These are phyloP conservation scores for Sympetrum striolatum DNA, from an alignment of 2,888 invertebrate genomes.

Conservation along the genomic window DNA sequence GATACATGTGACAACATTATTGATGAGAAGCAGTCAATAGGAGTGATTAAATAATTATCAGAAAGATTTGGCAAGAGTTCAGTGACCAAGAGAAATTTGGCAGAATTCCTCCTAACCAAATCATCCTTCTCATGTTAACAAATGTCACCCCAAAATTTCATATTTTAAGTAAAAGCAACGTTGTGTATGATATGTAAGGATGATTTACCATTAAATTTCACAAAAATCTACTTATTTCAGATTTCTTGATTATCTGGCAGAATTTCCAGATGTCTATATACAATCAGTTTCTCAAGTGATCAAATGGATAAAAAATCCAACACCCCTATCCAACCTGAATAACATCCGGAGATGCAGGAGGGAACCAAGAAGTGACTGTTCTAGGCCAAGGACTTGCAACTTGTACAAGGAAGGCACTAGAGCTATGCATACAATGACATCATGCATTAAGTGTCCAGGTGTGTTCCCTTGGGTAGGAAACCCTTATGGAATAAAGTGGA, in stretches of 20 bases:
- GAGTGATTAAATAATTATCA: too few species aligned
- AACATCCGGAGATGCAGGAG: conserved; percentile 53
- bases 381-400: conserved; percentile 51
- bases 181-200: too few species aligned
- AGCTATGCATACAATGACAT: conserved; percentile 60
- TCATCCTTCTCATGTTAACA: too few species aligned
- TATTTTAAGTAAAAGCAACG: too few species aligned
- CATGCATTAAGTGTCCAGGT: conserved; percentile 63
- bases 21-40: too few species aligned
- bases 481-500: conserved; percentile 58
- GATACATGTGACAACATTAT: too few species aligned
- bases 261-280: conserved; percentile 66
- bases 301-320: conserved; percentile 67
- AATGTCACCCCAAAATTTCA: too few species aligned
- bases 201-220: too few species aligned
- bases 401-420: conserved; percentile 51
- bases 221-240: conserved; percentile 44
- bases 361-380: conserved; percentile 47
- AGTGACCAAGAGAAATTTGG: too few species aligned
- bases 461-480: conserved; percentile 67
- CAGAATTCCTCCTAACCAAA: too few species aligned
- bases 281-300: conserved; percentile 63
- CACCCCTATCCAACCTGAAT: conserved; percentile 58
- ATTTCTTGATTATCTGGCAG: conserved; percentile 65
- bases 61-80: too few species aligned